These are phyloP conservation scores for Dascyllus trimaculatus DNA, from an alignment of 2,113 vertebrate genomes.

Conservation along the genomic window DNA sequence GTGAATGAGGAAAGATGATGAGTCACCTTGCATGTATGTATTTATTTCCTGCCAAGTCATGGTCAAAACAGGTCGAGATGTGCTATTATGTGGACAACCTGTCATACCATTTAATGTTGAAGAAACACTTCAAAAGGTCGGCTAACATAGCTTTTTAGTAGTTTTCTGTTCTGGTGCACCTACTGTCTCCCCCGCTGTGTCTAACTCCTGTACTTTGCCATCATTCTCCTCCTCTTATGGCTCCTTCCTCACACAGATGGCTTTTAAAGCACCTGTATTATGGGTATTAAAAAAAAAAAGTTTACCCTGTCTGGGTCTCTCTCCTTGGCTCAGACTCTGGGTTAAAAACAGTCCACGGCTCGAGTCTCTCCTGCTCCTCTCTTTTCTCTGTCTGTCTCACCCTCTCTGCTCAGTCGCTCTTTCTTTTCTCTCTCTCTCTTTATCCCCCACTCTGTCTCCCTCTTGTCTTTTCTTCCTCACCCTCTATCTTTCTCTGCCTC, in stretches of 20 bases:
- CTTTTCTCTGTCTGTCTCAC: constrained; percentile 21
- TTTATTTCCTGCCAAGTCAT: constrained; percentile 19
- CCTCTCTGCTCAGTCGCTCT: constrained; percentile 21
- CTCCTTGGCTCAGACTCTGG: constrained; percentile 59
- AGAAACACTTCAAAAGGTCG: not conserved
- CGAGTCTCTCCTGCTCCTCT: constrained; percentile 19
- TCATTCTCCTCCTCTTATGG: constrained; percentile 50
- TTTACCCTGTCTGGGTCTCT: constrained; percentile 73
- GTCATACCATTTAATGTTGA: not conserved
- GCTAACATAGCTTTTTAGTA: not conserved
- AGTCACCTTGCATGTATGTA: constrained; percentile 38
- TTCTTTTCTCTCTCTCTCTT: constrained; percentile 20
- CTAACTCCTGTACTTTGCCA: constrained; percentile 39
- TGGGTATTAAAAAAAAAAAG: constrained; percentile 64
- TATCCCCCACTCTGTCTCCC: constrained; percentile 21
- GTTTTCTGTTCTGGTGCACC: constrained; percentile 16
- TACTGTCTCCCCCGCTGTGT: constrained; percentile 33
- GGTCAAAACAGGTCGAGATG: not conserved
- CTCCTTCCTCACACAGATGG: constrained; percentile 64
- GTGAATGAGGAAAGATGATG: constrained; percentile 21
- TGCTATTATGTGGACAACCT: not conserved
- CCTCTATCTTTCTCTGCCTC: constrained; percentile 8
- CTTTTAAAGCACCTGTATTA: constrained; percentile 79
- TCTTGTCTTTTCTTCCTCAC: constrained; percentile 4
- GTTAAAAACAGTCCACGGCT: constrained; percentile 63